phyloP scores from a whole-genome alignment of 2,113 vertebrate genomes.

The Oreochromis niloticus region DNA sequence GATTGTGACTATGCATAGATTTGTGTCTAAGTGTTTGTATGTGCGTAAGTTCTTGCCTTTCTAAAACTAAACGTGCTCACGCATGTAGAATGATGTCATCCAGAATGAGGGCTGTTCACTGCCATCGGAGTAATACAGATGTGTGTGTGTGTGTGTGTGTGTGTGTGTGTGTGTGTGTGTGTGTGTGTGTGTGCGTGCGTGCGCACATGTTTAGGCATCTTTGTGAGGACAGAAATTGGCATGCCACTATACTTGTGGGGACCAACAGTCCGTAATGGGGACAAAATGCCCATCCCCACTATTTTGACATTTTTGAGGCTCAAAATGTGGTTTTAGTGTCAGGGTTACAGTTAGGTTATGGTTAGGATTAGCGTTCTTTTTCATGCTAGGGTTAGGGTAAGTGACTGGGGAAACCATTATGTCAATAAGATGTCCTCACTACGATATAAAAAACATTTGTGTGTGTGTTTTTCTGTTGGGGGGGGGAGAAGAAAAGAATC shows the following conservation, averaged over 20 bases:
- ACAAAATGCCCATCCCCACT: not conserved
- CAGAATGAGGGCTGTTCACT: not conserved
- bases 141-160: not conserved
- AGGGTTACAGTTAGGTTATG: not conserved
- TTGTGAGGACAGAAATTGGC: not conserved
- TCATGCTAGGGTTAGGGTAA: too few relatives aligned
- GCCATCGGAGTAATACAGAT: not conserved
- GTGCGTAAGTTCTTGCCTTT: not conserved
- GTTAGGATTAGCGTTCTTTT: too few relatives aligned
- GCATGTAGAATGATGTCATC: not conserved
- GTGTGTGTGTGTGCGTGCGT: not conserved
- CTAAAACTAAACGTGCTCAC: not conserved
- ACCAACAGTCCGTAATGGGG: not conserved
- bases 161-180: not conserved
- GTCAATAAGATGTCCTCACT: too few relatives aligned
- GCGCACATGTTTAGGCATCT: not conserved
- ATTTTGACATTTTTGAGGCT: not conserved
- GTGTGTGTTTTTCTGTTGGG: too few relatives aligned
- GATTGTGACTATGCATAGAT: conserved; percentile 18
- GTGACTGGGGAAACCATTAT: too few relatives aligned
- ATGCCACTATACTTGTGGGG: not conserved
- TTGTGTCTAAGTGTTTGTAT: not conserved
- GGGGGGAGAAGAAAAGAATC: not conserved
- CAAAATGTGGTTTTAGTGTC: not conserved
- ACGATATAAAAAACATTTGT: too few relatives aligned